Evolutionary conservation across 2,797 vertebrate species (phyloP), one percentile per base, ranked within the genome.

Genomic region (Siniperca scherzeri): DNA sequence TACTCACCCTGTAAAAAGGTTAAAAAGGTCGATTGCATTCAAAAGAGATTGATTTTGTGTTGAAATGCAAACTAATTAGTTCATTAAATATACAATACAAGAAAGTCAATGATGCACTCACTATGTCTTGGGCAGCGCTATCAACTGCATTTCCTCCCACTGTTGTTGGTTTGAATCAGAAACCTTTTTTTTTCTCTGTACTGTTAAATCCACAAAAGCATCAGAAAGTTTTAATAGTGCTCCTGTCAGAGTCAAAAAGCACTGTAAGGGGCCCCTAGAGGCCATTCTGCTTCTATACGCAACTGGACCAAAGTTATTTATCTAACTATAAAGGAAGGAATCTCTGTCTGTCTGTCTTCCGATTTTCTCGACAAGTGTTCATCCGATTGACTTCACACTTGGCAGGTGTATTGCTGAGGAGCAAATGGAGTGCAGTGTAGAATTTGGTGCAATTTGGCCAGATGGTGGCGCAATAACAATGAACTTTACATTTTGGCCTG

Each of bases 221-320:
- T 75, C 44, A 40, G 21, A 21, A 57, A 10, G 33, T 77, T 67
- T 68, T 75, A 75, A 70, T 64, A 7, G 36, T 33, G 59, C 52
- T 69, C 44, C 57, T 70, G 74, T 75, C 81, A 78, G 66, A 61
- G 64, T 78, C 55, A 68, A 65, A 76, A 80, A 81, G 53, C 74
- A 48, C 57, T 30, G 5, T 76, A 27, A 64, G 40, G 17, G 22
- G 14, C 30, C 69, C 70, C 62, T 4, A 10, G 44, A 64, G 79
- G 67, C 40, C 67, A 7, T 4, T 78, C 36, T n/a, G 69, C 76
- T 55, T 46, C 33, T 52, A 10, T 42, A 56, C 33, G n/a, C 7
- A 7, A 68, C 27, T 48, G 64, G 16, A 80, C 61, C 46, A 25
- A 61, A 77, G 59, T 61, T 68, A 85, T 82, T 65, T 36, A 36